A percentile compares a stretch with the other conserved stretches of the same genome.
phyloP scores from a whole-genome alignment of 2,113 vertebrate genomes.

The Ceyx margarethae region DNA sequence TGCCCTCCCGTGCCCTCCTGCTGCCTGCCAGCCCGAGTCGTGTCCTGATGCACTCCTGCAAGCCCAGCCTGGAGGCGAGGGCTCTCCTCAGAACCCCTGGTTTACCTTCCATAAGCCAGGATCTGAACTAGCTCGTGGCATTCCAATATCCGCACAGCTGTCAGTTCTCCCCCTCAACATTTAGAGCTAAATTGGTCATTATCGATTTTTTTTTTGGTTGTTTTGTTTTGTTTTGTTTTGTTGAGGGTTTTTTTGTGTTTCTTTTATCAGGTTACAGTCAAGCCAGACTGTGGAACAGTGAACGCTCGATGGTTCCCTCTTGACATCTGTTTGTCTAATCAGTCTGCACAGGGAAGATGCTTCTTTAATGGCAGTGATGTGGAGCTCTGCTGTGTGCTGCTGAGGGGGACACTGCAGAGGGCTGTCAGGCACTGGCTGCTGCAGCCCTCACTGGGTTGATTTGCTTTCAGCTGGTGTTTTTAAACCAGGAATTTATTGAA shows the following conservation, averaged over 20 bases:
- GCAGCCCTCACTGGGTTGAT: not conserved
- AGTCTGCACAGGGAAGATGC: not conserved
- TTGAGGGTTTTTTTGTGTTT: not conserved
- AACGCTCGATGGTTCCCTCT: slow-evolving; percentile 3
- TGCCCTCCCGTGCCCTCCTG: not conserved
- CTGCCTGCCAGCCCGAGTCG: not conserved
- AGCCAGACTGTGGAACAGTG: not conserved
- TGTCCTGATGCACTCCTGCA: not conserved
- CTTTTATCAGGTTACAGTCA: slow-evolving; percentile 11
- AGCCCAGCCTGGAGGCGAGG: not conserved
- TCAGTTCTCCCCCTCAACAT: not conserved
- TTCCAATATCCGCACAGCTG: not conserved
- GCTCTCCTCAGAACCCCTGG: not conserved
- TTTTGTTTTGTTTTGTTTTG: too few species aligned
- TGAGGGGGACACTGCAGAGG: not conserved
- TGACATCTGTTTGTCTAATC: slow-evolving; percentile 33
- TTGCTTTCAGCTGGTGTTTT: not conserved
- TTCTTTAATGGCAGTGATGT: not conserved
- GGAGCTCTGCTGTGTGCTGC: not conserved
- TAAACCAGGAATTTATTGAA: not conserved
- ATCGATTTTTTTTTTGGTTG: not conserved
- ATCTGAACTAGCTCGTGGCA: not conserved
- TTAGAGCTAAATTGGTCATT: slow-evolving; percentile 15
- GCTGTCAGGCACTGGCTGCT: not conserved
- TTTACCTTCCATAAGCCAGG: not conserved